These are phyloP conservation scores for Buphagus erythrorhynchus DNA, from an alignment of 2,797 vertebrate genomes.

Conservation along the genomic window DNA sequence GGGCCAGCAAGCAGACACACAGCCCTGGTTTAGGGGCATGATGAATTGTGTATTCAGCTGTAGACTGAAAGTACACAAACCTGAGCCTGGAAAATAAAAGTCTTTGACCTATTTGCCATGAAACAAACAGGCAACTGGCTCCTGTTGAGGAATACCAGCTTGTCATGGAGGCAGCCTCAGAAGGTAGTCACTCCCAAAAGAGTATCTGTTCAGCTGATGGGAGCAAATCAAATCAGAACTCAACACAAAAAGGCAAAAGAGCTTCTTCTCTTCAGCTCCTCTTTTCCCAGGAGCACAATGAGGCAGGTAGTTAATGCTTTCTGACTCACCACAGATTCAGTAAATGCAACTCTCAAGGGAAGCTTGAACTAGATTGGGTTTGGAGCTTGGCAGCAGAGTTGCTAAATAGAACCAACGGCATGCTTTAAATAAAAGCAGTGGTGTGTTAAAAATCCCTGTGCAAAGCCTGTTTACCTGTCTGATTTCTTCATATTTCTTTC, in stretches of 20 bases:
- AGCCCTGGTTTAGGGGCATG: not conserved
- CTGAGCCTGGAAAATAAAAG: not conserved
- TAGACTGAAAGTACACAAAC: not conserved
- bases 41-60: not conserved
- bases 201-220: not conserved
- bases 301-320: not conserved
- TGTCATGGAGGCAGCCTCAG: not conserved
- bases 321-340: constrained; percentile 6
- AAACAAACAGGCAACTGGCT: not conserved
- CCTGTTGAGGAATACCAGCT: not conserved
- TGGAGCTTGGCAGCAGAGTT: not conserved
- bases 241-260: not conserved
- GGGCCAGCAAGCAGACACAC: not conserved
- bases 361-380: constrained; percentile 3
- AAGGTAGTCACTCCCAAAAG: not conserved
- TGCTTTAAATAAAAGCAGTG: constrained; percentile 29
- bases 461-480: not conserved
- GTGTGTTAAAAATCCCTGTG: not conserved
- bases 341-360: constrained; percentile 2
- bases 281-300: not conserved
- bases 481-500: not conserved
- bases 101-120: not conserved
- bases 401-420: not conserved
- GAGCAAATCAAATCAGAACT: not conserved
- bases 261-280: not conserved